phyloP scores from a whole-genome alignment of 2,888 invertebrate species.

The Yponomeuta malinellus region DNA sequence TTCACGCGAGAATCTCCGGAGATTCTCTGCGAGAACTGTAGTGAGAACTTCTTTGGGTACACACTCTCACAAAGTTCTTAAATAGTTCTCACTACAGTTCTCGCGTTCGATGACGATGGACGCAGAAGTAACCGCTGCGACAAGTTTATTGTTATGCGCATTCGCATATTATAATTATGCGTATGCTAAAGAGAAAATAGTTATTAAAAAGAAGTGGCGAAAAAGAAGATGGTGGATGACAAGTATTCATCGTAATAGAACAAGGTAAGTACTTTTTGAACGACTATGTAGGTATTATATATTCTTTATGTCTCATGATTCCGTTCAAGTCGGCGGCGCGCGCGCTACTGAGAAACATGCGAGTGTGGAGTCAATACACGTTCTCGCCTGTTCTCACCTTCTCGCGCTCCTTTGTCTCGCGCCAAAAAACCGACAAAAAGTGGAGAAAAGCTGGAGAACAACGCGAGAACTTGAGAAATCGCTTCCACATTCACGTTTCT shows the following conservation, averaged over 20 bases:
- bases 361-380: constrained; percentile 11
- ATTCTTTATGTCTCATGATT: constrained; percentile 11
- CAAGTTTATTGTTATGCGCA: constrained; percentile 18
- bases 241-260: constrained; percentile 12
- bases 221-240: constrained; percentile 17
- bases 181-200: background rate
- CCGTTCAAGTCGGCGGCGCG: too few relatives aligned
- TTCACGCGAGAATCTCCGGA: constrained; percentile 20
- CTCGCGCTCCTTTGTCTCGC: constrained; percentile 19
- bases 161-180: constrained; percentile 17
- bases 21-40: constrained; percentile 16
- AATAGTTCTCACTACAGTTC: constrained; percentile 19
- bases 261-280: constrained; percentile 7
- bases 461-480: constrained; percentile 15
- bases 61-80: constrained; percentile 18
- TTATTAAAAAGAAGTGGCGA: constrained; percentile 13
- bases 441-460: constrained; percentile 17
- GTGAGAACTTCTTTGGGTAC: constrained; percentile 16
- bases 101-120: constrained; percentile 20
- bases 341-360: too few relatives aligned
- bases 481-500: constrained; percentile 19
- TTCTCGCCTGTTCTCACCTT: constrained; percentile 21
- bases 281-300: constrained; percentile 11
- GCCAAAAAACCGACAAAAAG: constrained; percentile 18
- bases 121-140: constrained; percentile 19